Evolutionary conservation across 2,888 invertebrate species (phyloP).

Genomic region (Anoplius nigerrimus): DNA sequence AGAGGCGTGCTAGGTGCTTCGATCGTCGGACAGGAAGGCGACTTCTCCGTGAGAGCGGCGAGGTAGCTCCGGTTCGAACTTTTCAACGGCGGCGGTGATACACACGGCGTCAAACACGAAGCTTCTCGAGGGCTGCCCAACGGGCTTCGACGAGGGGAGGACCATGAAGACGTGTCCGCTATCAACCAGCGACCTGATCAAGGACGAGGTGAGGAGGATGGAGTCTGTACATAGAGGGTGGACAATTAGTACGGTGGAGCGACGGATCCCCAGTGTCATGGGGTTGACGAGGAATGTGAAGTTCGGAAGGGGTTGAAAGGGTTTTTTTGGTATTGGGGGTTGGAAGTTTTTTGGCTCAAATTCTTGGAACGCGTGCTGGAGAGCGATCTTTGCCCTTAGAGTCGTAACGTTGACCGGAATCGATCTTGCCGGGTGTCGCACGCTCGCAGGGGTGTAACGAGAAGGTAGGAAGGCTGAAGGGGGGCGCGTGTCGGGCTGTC

Average conservation of each 20-base stretch:
- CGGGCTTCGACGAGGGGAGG: slow-evolving; percentile 45
- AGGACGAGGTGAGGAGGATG: slow-evolving; percentile 69
- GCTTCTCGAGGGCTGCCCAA: slow-evolving; percentile 36
- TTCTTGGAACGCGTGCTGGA: too few relatives aligned
- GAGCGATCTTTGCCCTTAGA: slow-evolving; percentile 7
- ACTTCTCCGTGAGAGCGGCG: too few relatives aligned
- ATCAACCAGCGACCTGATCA: slow-evolving; percentile 61
- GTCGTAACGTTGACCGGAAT: too few relatives aligned
- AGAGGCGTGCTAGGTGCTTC: too few relatives aligned
- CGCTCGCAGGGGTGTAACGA: too few relatives aligned
- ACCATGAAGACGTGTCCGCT: slow-evolving; percentile 69
- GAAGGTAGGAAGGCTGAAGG: slow-evolving; percentile 24
- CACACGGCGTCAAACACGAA: slow-evolving; percentile 36
- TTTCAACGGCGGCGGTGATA: not conserved
- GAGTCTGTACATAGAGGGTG: too few relatives aligned
- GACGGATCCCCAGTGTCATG: not conserved
- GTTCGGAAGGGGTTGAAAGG: not conserved
- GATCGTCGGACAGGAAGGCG: too few relatives aligned
- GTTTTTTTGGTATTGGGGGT: not conserved
- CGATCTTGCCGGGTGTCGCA: too few relatives aligned
- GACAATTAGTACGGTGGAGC: too few relatives aligned
- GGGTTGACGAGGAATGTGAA: not conserved
- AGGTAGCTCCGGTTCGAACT: too few relatives aligned
- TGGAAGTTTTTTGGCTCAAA: too few relatives aligned
- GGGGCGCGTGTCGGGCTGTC: not conserved